Evolutionary conservation across 2,888 invertebrate genomes (phyloP).

Genomic region (Ormyrus thymus): DNA sequence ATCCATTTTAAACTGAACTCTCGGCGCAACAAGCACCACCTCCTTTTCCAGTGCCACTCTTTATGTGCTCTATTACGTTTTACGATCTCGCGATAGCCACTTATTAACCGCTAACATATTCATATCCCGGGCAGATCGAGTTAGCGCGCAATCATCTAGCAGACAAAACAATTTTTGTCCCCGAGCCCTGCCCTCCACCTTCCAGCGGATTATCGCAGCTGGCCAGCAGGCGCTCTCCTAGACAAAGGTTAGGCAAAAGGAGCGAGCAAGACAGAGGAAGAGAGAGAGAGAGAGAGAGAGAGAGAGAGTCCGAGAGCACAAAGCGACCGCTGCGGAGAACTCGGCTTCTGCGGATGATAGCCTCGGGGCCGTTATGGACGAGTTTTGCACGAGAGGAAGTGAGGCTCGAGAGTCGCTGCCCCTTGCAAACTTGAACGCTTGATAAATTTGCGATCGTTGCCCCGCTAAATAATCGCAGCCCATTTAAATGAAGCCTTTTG

Average conservation of each 20-base stretch:
- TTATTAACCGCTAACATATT: too few species aligned
- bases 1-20: too few species aligned
- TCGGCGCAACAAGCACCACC: too few species aligned
- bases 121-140: too few species aligned
- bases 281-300: conserved; percentile 28
- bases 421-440: conserved; percentile 23
- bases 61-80: too few species aligned
- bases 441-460: not conserved
- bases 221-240: too few species aligned
- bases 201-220: too few species aligned
- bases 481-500: not conserved
- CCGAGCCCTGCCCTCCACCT: too few species aligned
- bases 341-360: conserved; percentile 73
- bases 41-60: too few species aligned
- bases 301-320: conserved; percentile 51
- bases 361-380: conserved; percentile 67
- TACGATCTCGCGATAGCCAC: too few species aligned
- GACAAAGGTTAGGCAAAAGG: not conserved
- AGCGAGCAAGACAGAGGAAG: conserved; percentile 29
- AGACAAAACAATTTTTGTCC: too few species aligned
- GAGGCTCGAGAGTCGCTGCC: conserved; percentile 9
- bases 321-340: conserved; percentile 64
- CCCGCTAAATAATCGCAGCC: not conserved
- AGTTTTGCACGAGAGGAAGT: conserved; percentile 63
- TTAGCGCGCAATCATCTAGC: too few species aligned